Conservation (phyloP, 1,140 invertebrate genomes). For the Lanistes nyassanus region DNA sequence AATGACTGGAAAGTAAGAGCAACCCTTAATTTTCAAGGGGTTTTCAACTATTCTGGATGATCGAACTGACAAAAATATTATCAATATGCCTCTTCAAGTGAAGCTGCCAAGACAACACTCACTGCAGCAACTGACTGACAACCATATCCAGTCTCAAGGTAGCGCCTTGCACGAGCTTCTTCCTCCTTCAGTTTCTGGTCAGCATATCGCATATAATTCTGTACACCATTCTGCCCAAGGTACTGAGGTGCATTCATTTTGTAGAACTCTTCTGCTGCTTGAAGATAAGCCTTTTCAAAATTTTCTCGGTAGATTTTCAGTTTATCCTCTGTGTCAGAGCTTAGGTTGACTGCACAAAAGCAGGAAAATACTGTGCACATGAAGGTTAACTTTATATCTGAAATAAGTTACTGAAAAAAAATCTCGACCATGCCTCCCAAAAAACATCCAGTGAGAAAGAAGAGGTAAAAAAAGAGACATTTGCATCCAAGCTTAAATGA, state of each 20-base stretch:
- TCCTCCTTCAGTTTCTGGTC: slow-evolving; percentile 95
- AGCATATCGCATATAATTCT: slow-evolving; percentile 97
- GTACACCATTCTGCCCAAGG: slow-evolving; percentile 90
- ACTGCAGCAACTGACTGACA: slow-evolving; percentile 74
- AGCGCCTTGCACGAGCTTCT: slow-evolving; percentile 90
- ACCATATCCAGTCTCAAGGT: slow-evolving; percentile 91
- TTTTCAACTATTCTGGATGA: too few relatives aligned
- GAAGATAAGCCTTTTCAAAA: slow-evolving; percentile 95
- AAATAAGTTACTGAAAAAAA: too few relatives aligned
- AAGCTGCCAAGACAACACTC: slow-evolving; percentile 37
- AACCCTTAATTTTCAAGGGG: too few relatives aligned
- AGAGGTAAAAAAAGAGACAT: too few relatives aligned
- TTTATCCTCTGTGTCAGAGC: slow-evolving; percentile 91
- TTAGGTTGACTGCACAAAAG: slow-evolving; percentile 89
- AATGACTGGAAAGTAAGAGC: too few relatives aligned
- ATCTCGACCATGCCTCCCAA: too few relatives aligned
- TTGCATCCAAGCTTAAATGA: too few relatives aligned
- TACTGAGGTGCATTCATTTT: slow-evolving; percentile 91
- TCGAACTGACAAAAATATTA: too few relatives aligned
- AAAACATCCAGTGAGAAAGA: too few relatives aligned
- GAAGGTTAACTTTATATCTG: too few relatives aligned
- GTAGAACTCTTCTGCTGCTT: slow-evolving; percentile 94
- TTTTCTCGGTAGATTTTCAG: slow-evolving; percentile 96
- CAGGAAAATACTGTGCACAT: too few relatives aligned
- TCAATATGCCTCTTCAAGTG: too few relatives aligned